Evolutionary conservation across 2,113 vertebrate genomes (phyloP).

Genomic region (Crotalus horridus): DNA sequence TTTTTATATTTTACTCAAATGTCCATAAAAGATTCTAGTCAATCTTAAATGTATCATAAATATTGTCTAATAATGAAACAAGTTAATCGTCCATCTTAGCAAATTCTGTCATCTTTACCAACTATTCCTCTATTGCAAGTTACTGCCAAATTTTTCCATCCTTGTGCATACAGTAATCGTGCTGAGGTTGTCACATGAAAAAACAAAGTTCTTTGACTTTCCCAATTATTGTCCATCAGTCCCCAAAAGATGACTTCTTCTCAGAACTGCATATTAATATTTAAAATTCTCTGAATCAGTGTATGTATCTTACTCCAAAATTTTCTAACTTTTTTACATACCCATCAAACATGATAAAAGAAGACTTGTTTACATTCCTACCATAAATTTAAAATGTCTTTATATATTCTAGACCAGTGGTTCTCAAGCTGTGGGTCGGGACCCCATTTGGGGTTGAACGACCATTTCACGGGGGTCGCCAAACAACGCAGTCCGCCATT

Average conservation of each 20-base stretch:
- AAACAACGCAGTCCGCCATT: too few species aligned
- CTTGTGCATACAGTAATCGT: too few species aligned
- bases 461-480: too few species aligned
- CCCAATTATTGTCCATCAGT: neutral
- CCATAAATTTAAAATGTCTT: neutral
- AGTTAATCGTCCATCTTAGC: neutral
- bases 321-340: neutral
- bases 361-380: neutral
- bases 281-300: neutral
- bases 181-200: neutral
- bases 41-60: neutral
- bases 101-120: neutral
- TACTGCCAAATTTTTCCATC: neutral
- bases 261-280: neutral
- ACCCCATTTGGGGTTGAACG: too few species aligned
- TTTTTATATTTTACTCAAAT: neutral
- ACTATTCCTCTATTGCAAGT: neutral
- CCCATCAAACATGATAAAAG: neutral
- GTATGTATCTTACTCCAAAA: neutral
- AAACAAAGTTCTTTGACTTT: neutral
- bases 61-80: neutral
- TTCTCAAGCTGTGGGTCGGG: too few species aligned
- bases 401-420: neutral
- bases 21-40: neutral
- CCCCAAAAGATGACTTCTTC: neutral